Base-by-base conservation (phyloP, 2,888 invertebrate genomes). In the Drosophila helvetica region DNA sequence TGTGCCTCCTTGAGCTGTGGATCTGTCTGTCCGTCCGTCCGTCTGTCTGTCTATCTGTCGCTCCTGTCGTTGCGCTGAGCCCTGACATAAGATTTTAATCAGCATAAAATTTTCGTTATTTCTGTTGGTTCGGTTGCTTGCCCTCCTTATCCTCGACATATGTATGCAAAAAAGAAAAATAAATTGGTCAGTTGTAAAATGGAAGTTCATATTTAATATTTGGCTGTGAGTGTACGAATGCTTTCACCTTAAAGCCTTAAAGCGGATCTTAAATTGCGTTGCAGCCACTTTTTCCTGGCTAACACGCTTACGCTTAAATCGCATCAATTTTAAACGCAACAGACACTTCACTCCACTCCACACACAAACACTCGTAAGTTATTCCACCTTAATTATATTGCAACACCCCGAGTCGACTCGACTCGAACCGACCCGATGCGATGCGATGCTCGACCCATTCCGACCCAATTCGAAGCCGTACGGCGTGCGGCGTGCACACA, bases 351-450 rank as follows among this genome's bases (percentile, higher is more conserved):
- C 79, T 67, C 73, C 63, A 64, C 79, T 67, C 73, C 64, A 59
- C 67, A 19, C 65, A 67, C 47, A 57, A 43, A 57, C 64, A 42
- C 79, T 71, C 69, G 65, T 80, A 75, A 81, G 78, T 87, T 87
- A 77, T 88, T 84, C 75, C 79, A 78, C 80, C 82, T 88, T 88
- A 86, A 86, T 86, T 86, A 88, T 87, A 87, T 82, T 80, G 85
- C 87, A 87, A 84, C 74, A 79, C 81, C 70, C 86, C 71, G 52
- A 58, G 43, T 54, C 43, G 52, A 60, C 25, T 52, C 19, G 43
- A 33, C 72, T 47, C 52, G 19, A 18, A 8, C 15, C 66, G 42
- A 30, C 50, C 17, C 50, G 59, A 56, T 38, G 10, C 52, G 19
- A 52, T 25, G 60, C 52, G 38, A 53, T 46, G 25, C 52, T 53